Evolutionary conservation across 1,140 invertebrate genomes (phyloP), one percentile per base, ranked within the genome.

Genomic region (Eumeta japonica): DNA sequence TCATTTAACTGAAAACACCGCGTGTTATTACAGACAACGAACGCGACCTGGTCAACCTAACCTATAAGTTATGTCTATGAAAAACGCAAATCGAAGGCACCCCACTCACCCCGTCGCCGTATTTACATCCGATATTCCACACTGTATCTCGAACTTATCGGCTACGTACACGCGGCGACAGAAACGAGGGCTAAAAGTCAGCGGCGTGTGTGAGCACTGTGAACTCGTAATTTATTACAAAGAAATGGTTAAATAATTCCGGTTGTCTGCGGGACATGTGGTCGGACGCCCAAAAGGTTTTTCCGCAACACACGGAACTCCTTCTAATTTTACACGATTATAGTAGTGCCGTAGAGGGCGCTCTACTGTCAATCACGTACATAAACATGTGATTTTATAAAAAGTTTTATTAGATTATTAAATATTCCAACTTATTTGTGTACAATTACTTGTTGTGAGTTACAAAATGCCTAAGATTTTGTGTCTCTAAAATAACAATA

Each of bases 221-320:
- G 64, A 60, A 66, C 64, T 55, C 62, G 63, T 67, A 71, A 64
- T 72, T 74, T 71, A n/a, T n/a, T n/a, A n/a, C n/a, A n/a, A n/a
- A n/a, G n/a, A n/a, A n/a, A n/a, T n/a, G n/a, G n/a, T n/a, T n/a
- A n/a, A n/a, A n/a, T n/a, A n/a, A n/a, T n/a, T n/a, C n/a, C n/a
- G 67, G 70, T 68, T 70, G 72, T 66, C 48, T 65, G 64, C 63
- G 65, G 71, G 68, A 76, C 73, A 76, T 76, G 73, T 76, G 73
- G 70, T 75, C 71, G 73, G 71, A 75, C 73, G 73, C 73, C 73
- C 70, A 76, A 76, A 76, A 76, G 72, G 68, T 72, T 75, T 76
- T 76, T 76, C 71, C 68, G 62, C 71, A 74, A 68, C 63, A 72
- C 57, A 73, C 70, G 63, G 62, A 68, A 66, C 65, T 73, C 64